Conservation (phyloP, 2,888 invertebrate species). For the Unio pictorum region DNA sequence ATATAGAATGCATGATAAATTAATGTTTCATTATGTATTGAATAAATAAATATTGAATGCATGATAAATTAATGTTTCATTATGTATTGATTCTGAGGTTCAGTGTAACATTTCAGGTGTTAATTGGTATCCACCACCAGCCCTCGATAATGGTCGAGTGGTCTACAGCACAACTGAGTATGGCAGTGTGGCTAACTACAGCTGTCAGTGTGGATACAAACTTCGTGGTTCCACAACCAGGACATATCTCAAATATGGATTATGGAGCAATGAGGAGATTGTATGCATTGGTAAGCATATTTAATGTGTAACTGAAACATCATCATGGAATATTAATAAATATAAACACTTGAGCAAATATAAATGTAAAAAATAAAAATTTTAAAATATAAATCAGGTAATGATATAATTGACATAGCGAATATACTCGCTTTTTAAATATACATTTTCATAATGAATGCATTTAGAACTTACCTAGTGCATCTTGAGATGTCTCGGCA, state of each 20-base stretch:
- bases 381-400: too few relatives aligned
- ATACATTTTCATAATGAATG: too few relatives aligned
- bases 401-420: too few relatives aligned
- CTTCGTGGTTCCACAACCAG: constrained; percentile 39
- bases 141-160: constrained; percentile 39
- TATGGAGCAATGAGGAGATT: constrained; percentile 48
- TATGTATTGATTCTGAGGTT: not conserved
- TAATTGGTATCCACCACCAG: constrained; percentile 43
- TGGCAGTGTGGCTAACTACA: constrained; percentile 39
- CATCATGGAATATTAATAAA: too few relatives aligned
- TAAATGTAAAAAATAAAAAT: too few relatives aligned
- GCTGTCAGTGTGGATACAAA: constrained; percentile 49
- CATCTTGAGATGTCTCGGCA: too few relatives aligned
- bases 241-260: constrained; percentile 40
- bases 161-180: constrained; percentile 27
- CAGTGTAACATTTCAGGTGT: constrained; percentile 34
- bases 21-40: not conserved
- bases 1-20: too few relatives aligned
- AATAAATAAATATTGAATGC: too few relatives aligned
- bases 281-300: constrained; percentile 49
- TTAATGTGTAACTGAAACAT: too few relatives aligned
- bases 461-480: too few relatives aligned
- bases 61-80: not conserved
- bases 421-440: too few relatives aligned
- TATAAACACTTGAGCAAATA: too few relatives aligned